A percentile compares a stretch with the other conserved stretches of the same genome.
Conservation (phyloP, 2,113 vertebrate genomes). For the Bubo scandiacus region DNA sequence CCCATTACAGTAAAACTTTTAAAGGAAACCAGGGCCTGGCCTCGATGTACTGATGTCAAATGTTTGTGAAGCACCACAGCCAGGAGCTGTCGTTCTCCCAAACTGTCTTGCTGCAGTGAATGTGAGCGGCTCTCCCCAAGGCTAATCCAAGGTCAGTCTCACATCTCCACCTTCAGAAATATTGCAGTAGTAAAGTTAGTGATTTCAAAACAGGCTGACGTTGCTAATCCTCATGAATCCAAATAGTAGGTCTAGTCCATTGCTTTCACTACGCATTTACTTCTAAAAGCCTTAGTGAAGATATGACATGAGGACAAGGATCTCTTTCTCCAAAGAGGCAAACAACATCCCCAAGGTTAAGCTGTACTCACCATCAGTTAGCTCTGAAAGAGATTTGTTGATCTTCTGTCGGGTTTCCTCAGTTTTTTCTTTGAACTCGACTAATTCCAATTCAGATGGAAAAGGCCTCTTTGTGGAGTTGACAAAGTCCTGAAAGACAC, state of each 20-base stretch:
- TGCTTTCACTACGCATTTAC: not conserved
- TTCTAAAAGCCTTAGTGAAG: not conserved
- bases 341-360: not conserved
- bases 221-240: not conserved
- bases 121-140: not conserved
- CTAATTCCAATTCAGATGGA: slow-evolving; percentile 76
- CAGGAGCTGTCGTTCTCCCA: not conserved
- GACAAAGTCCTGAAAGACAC: slow-evolving; percentile 76
- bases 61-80: not conserved
- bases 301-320: not conserved
- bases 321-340: not conserved
- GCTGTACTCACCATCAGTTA: slow-evolving; percentile 73
- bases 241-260: not conserved
- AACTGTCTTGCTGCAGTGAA: not conserved
- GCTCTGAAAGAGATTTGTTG: slow-evolving; percentile 78
- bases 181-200: not conserved
- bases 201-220: not conserved
- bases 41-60: accelerated
- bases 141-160: not conserved
- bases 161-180: not conserved
- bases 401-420: slow-evolving; percentile 78
- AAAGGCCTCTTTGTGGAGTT: slow-evolving; percentile 80
- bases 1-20: not conserved
- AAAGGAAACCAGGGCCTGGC: not conserved
- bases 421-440: slow-evolving; percentile 78